These are phyloP conservation scores for Carollia perspicillata DNA, from an alignment of 2,113 vertebrate species.

Conservation along the genomic window DNA sequence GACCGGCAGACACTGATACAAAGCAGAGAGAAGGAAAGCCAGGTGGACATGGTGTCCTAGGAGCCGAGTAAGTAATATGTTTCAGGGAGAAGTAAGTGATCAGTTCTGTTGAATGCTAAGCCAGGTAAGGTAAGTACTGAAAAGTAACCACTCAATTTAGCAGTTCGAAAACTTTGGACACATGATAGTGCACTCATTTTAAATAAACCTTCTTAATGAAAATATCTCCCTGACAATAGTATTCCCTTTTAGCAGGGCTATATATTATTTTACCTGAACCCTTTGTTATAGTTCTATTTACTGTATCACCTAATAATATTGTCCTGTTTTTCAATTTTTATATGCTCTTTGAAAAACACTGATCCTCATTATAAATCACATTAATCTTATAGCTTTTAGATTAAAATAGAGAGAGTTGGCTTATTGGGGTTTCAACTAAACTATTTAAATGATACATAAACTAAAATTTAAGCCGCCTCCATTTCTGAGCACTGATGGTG, in stretches of 20 bases:
- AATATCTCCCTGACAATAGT: background rate
- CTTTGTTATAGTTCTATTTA: constrained; percentile 10
- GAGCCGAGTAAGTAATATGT: background rate
- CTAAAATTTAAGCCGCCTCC: background rate
- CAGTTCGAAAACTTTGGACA: background rate
- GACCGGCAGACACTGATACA: background rate
- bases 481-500: background rate
- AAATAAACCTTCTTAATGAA: background rate
- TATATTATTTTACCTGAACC: background rate
- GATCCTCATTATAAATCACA: background rate
- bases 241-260: background rate
- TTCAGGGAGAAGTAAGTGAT: background rate
- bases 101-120: background rate
- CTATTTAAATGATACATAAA: background rate
- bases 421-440: background rate
- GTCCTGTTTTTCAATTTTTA: background rate
- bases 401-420: background rate
- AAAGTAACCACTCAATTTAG: background rate
- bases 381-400: background rate
- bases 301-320: background rate
- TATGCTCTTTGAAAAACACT: background rate
- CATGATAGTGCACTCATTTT: background rate
- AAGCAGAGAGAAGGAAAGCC: background rate
- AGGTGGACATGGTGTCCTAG: background rate
- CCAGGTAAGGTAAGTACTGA: background rate